Base-by-base conservation (phyloP, 2,797 vertebrate genomes). In the Esox lucius region DNA sequence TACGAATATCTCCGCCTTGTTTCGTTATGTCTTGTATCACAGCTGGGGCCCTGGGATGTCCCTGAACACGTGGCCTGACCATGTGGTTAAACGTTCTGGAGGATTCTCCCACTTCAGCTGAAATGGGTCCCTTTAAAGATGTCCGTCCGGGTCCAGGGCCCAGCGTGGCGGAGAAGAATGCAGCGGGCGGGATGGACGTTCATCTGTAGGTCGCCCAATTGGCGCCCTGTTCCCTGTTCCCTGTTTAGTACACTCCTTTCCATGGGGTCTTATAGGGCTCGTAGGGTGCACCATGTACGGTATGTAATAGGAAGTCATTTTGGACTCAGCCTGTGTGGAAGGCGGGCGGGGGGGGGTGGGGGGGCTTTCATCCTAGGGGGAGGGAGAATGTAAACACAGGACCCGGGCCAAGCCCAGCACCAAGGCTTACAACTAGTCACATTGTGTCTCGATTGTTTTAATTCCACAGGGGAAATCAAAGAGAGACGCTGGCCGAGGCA, bases 361-460 rank as follows among this genome's bases (percentile, higher is more conserved):
- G 91, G 92, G 91, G 88, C 93, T 95, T 97, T 96, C 93, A 95
- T 96, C 94, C 93, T 89, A 93, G 89, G 91, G 94, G 94, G 88
- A 90, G 91, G 91, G 93, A 93, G 93, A 96, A 93, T 96, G 95
- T 97, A 98, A 98, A 98, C 96, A 97, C 87, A 89, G 96, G 95
- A 94, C 90, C 26, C 0, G 0, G 28, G 94, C 97, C 96, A 95
- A 89, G 81, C 81, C 78, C 72, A 68, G 72, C 39, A 82, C 71
- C 76, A 76, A 19, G 28, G 73, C 81, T 75, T 75, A 77, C 86
- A 80, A 24, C 42, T 75, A 83, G 85, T 89, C 76, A 11, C 81
- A 78, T 85, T 81, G 78, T 78, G 39, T 67, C 70, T 71, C 71
- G 80, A 83, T 89, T 86, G 85, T 85, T 87, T 89, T 86, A 78